phyloP scores from a whole-genome alignment of 2,797 vertebrate species.

The Clarias pachynema region DNA sequence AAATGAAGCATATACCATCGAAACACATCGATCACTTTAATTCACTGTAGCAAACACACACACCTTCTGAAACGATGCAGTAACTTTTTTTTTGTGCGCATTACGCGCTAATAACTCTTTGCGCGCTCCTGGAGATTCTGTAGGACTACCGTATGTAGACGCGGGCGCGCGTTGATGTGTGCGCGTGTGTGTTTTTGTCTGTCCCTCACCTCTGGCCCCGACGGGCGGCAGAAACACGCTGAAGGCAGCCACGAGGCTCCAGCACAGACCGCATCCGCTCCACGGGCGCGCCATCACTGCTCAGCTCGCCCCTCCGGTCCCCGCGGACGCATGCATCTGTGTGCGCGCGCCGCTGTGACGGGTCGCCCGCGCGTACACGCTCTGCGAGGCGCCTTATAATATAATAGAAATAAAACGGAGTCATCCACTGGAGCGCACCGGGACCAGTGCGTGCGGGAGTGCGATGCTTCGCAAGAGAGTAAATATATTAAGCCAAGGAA shows the following conservation, averaged over 20 bases:
- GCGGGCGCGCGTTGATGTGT: neutral
- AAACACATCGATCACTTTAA: neutral
- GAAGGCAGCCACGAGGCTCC: slow-evolving; percentile 67
- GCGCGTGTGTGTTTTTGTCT: neutral
- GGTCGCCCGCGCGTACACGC: slow-evolving; percentile 42
- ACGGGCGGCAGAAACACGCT: slow-evolving; percentile 57
- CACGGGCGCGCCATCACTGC: slow-evolving; percentile 74
- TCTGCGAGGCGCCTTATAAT: slow-evolving; percentile 37
- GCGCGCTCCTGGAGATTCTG: neutral
- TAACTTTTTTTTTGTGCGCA: slow-evolving; percentile 15
- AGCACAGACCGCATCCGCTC: slow-evolving; percentile 67
- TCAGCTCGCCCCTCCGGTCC: slow-evolving; percentile 62
- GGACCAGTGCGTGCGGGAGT: neutral
- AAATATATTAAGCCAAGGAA: neutral
- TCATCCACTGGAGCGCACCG: slow-evolving; percentile 23
- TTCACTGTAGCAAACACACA: neutral
- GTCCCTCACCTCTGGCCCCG: slow-evolving; percentile 69
- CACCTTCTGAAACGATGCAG: neutral
- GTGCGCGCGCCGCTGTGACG: slow-evolving; percentile 42
- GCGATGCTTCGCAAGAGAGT: neutral
- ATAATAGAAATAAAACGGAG: neutral
- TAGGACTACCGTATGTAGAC: neutral
- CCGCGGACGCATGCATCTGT: slow-evolving; percentile 66
- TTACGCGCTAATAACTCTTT: neutral
- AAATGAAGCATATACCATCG: too few species aligned